A percentile compares a stretch with the other conserved stretches of the same genome.
phyloP scores from a whole-genome alignment of 2,113 vertebrate species.

The Dascyllus trimaculatus region DNA sequence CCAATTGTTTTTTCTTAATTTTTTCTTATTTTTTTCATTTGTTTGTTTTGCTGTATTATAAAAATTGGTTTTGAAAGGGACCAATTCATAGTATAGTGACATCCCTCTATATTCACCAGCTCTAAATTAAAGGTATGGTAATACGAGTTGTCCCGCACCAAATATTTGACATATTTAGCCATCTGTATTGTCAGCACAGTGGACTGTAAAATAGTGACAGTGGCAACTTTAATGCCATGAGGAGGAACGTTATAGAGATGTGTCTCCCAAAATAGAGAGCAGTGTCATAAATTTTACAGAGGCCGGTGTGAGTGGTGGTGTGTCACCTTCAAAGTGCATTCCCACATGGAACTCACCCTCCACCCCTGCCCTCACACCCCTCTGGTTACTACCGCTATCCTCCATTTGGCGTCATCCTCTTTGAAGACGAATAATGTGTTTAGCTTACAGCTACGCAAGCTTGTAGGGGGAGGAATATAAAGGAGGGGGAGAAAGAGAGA shows the following conservation, averaged over 20 bases:
- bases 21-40: too few relatives aligned
- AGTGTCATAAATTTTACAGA: constrained; percentile 33
- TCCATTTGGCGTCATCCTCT: constrained; percentile 60
- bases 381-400: constrained; percentile 26
- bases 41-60: too few relatives aligned
- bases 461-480: constrained; percentile 15
- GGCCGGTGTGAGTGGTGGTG: constrained; percentile 23
- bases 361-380: constrained; percentile 19
- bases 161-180: background rate
- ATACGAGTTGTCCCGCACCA: background rate
- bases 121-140: background rate
- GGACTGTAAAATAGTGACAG: background rate
- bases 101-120: too few relatives aligned
- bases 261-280: constrained; percentile 34
- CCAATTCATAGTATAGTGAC: too few relatives aligned
- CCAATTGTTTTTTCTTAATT: too few relatives aligned
- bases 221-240: background rate
- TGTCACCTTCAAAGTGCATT: constrained; percentile 69
- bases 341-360: constrained; percentile 43
- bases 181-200: background rate
- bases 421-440: constrained; percentile 62
- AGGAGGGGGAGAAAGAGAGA: background rate
- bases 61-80: too few relatives aligned
- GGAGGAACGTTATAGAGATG: background rate
- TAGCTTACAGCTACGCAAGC: constrained; percentile 50